Evolutionary conservation across 2,888 invertebrate genomes (phyloP), one percentile per base, ranked within the genome.

Genomic region (Hypercompe scribonia): DNA sequence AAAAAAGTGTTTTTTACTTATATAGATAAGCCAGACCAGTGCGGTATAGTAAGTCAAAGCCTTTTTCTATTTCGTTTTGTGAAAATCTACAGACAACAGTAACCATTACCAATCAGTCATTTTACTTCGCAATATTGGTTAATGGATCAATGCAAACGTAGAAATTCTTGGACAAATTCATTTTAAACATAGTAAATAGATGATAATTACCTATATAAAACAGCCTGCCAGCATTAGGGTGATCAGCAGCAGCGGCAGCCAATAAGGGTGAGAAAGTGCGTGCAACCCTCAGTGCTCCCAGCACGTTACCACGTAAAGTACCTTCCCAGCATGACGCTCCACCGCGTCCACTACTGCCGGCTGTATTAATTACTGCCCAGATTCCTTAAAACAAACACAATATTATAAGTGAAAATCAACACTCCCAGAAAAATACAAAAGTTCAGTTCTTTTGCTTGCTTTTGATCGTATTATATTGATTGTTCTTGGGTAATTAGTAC

Each of bases 281-380:
- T 0, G 98, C 97, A 0, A 98, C 97, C 39, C 98, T 96, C 85
- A 98, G 91, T 24, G 95, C 92, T 18, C 95, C 98, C 33, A 98
- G 96, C 75, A 98, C 97, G 90, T 97, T 97, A 69, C 96, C 96
- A 75, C 97, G 96, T 72, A 97, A 91, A 87, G 97, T 97, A 33
- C 96, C 95, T 86, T 97, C 97, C 97, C 97, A 97, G 85, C 97
- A 97, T 0, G 96, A 86, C 10, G 97, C 96, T 76, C 98, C 97
- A 33, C 98, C 98, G 21, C 97, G 97, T 74, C 97, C 97, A 74
- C 97, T 97, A 83, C 97, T 96, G 42, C 98, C 98, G 34, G 98
- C 98, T 46, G 98, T 98, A 92, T 98, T 98, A 78, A 98, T 97
- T 39, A 98, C 97, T 68, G 98, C 98, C 97, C 98, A 97, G 72